Percentiles rank a stretch among this genome's conserved stretches.
Evolutionary conservation across 2,113 vertebrate genomes (phyloP).

Genomic region (Hoplias malabaricus): DNA sequence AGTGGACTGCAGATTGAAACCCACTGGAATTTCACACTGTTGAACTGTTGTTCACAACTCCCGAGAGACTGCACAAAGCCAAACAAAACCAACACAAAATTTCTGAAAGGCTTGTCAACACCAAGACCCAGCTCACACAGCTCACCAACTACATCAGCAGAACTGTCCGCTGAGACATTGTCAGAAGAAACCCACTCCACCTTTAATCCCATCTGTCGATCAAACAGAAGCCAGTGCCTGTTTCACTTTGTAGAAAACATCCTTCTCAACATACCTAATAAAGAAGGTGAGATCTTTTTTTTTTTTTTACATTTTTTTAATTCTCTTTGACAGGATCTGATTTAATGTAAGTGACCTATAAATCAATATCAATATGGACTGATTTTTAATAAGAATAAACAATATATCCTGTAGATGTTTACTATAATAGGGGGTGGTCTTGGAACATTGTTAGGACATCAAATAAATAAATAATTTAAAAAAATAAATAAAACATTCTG

Average conservation of each 20-base stretch:
- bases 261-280: neutral
- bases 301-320: too few species aligned
- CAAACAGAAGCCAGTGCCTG: slow-evolving; percentile 11
- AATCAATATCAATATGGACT: too few species aligned
- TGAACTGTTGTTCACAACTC: slow-evolving; percentile 3
- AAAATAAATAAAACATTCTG: too few species aligned
- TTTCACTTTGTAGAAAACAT: neutral
- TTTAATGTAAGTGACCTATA: too few species aligned
- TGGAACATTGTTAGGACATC: too few species aligned
- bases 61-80: neutral
- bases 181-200: neutral
- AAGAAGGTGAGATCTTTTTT: neutral
- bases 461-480: too few species aligned
- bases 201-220: neutral
- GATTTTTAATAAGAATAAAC: too few species aligned
- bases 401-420: too few species aligned
- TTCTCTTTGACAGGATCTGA: too few species aligned
- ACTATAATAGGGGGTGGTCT: too few species aligned
- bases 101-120: too few species aligned
- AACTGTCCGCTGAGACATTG: neutral
- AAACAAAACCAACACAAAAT: neutral
- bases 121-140: neutral
- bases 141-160: neutral
- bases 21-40: neutral
- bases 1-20: slow-evolving; percentile 25